A percentile compares a stretch with the other conserved stretches of the same genome.
These are phyloP conservation scores for Coturnix japonica DNA, from an alignment of 2,113 vertebrate species.

Conservation along the genomic window DNA sequence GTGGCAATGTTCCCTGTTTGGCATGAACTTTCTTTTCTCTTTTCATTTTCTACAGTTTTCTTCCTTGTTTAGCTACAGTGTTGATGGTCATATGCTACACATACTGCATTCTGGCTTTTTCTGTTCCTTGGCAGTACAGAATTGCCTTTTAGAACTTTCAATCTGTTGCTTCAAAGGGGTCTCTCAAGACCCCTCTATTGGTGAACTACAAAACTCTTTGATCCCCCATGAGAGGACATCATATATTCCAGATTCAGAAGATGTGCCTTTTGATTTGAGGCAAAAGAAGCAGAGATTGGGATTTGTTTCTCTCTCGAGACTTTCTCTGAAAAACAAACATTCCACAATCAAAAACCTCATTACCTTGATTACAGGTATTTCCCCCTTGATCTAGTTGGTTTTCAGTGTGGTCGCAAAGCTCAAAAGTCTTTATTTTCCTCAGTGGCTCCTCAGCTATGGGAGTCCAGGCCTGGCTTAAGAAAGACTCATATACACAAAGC, in stretches of 20 bases:
- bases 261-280: not conserved
- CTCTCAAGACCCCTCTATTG: not conserved
- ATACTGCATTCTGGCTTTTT: not conserved
- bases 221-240: not conserved
- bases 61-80: not conserved
- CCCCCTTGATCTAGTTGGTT: not conserved
- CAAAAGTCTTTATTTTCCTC: not conserved
- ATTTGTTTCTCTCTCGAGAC: not conserved
- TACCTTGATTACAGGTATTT: not conserved
- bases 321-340: not conserved
- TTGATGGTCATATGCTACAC: not conserved
- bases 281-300: not conserved
- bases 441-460: not conserved
- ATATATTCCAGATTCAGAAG: not conserved
- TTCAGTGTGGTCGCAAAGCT: not conserved
- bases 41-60: not conserved
- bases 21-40: not conserved
- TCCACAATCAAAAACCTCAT: not conserved
- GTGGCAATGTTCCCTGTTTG: not conserved
- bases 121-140: not conserved
- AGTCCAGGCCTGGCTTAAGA: not conserved
- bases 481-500: not conserved
- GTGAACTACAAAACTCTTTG: not conserved
- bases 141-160: not conserved
- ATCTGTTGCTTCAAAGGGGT: accelerated